Conservation (phyloP, 2,888 invertebrate genomes). For the Drosophila ezoana region DNA sequence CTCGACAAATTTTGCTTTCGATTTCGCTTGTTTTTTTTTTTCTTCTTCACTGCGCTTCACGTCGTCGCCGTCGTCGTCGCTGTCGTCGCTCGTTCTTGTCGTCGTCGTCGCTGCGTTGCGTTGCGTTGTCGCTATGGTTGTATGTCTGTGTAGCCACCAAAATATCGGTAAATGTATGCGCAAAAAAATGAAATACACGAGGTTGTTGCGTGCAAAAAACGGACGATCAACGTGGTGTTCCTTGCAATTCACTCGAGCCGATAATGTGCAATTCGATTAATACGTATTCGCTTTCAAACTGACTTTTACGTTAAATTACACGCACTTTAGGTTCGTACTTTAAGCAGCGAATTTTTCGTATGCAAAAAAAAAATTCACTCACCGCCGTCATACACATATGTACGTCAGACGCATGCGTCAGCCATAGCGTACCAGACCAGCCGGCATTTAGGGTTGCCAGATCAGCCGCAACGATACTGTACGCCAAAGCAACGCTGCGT, state of each 20-base stretch:
- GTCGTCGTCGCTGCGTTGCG: constrained; percentile 29
- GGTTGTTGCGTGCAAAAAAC: constrained; percentile 61
- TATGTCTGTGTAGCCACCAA: constrained; percentile 48
- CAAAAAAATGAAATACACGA: constrained; percentile 58
- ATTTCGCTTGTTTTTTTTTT: constrained; percentile 58
- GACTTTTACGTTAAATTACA: constrained; percentile 44
- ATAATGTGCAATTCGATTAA: constrained; percentile 37
- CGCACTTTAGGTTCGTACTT: constrained; percentile 58
- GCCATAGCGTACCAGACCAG: constrained; percentile 42
- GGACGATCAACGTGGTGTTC: constrained; percentile 69
- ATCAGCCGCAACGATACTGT: background rate
- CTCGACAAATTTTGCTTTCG: constrained; percentile 48
- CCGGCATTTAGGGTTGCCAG: constrained; percentile 37
- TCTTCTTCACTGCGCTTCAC: constrained; percentile 47
- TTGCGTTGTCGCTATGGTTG: constrained; percentile 22
- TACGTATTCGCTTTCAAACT: constrained; percentile 35
- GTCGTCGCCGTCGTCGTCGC: constrained; percentile 34
- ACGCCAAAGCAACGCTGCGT: constrained; percentile 3
- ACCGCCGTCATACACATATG: constrained; percentile 48
- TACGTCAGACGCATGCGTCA: constrained; percentile 52
- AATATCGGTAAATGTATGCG: constrained; percentile 73
- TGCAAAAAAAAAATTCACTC: constrained; percentile 62
- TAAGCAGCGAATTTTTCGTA: constrained; percentile 56
- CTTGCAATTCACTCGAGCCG: constrained; percentile 47
- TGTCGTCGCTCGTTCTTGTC: constrained; percentile 43